Evolutionary conservation across 2,113 vertebrate genomes (phyloP).

Genomic region (Chloropsis cyanopogon): DNA sequence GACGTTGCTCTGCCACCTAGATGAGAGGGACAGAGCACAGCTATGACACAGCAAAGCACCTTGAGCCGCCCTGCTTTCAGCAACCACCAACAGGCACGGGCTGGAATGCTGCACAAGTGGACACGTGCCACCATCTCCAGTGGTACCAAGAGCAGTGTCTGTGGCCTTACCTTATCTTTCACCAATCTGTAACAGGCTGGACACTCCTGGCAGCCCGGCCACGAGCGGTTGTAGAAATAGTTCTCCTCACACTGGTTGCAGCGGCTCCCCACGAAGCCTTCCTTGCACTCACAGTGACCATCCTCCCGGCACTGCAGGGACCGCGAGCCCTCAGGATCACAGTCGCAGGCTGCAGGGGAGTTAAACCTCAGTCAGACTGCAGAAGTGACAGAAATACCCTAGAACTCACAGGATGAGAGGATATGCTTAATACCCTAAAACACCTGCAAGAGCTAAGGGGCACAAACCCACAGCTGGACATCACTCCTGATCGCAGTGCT

Average conservation of each 20-base stretch:
- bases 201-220: conserved; percentile 93
- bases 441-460: background rate
- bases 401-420: background rate
- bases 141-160: accelerated
- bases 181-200: conserved; percentile 93
- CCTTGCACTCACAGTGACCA: conserved; percentile 85
- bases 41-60: background rate
- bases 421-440: background rate
- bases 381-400: background rate
- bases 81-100: background rate
- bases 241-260: conserved; percentile 98
- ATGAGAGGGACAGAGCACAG: background rate
- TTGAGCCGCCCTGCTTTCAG: background rate
- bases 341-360: conserved; percentile 86
- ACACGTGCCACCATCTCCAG: accelerated
- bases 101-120: accelerated
- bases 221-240: conserved; percentile 94
- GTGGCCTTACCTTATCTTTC: conserved; percentile 85
- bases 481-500: accelerated
- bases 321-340: conserved; percentile 86
- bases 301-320: conserved; percentile 86
- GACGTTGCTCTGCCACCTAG: conserved; percentile 90
- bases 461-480: background rate
- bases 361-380: background rate
- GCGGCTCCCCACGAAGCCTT: conserved; percentile 90